Conservation (phyloP, 2,113 vertebrate genomes). For the Rhineura floridana region DNA sequence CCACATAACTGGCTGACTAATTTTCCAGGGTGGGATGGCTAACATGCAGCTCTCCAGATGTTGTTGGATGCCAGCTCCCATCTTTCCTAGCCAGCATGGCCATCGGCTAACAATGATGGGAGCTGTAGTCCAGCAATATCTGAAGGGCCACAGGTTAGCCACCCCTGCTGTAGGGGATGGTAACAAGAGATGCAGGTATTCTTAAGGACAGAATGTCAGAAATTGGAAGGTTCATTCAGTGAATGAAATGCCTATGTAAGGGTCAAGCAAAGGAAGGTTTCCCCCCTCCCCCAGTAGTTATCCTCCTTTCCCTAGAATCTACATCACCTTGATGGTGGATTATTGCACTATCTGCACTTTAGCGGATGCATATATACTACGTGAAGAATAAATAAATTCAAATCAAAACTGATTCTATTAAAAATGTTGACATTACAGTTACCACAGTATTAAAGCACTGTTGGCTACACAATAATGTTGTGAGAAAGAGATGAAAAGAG, state of each 20-base stretch:
- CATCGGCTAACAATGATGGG: no score
- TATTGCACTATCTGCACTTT: slow-evolving; percentile 39
- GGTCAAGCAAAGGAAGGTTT: background rate
- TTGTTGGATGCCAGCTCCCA: no score
- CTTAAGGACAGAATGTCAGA: no score
- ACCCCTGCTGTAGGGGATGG: no score
- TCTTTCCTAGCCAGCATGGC: no score
- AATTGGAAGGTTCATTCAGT: background rate
- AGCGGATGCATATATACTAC: slow-evolving; percentile 40
- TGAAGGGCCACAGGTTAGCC: no score
- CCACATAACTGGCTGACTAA: no score
- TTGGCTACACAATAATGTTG: slow-evolving; percentile 59
- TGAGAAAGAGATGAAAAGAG: slow-evolving; percentile 53
- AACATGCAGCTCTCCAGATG: no score
- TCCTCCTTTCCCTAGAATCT: slow-evolving; percentile 10
- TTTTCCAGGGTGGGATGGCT: no score
- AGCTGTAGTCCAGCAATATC: no score
- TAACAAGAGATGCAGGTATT: no score
- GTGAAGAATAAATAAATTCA: slow-evolving; percentile 65
- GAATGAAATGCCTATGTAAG: slow-evolving; percentile 11
- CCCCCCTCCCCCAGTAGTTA: background rate
- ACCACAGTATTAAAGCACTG: slow-evolving; percentile 55
- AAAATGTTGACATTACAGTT: slow-evolving; percentile 67
- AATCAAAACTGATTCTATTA: slow-evolving; percentile 62
- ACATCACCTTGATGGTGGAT: slow-evolving; percentile 52